phyloP scores from a whole-genome alignment of 2,888 invertebrate genomes.

The Oxystoma pomonae region DNA sequence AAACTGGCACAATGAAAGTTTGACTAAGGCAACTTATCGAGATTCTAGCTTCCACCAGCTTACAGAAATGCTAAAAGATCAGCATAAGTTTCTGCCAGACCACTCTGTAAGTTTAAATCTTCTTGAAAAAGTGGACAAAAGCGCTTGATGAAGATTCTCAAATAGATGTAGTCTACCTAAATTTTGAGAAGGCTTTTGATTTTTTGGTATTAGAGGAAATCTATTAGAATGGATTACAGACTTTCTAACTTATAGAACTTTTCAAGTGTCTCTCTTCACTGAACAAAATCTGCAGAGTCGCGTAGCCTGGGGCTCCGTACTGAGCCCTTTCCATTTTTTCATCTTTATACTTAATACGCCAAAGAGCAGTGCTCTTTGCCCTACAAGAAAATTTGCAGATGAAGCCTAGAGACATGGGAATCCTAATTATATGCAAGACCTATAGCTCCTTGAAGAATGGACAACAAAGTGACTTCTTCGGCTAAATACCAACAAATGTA shows the following conservation, averaged over 20 bases:
- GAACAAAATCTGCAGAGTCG: neutral
- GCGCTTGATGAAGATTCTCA: neutral
- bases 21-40: too few species aligned
- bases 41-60: too few species aligned
- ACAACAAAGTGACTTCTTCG: neutral
- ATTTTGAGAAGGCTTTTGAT: neutral
- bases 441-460: neutral
- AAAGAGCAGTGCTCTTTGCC: too few species aligned
- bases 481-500: too few species aligned
- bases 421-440: neutral
- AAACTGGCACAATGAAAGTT: too few species aligned
- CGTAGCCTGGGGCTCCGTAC: neutral
- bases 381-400: too few species aligned
- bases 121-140: neutral
- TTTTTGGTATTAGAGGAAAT: neutral
- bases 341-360: neutral
- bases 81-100: neutral
- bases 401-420: too few species aligned
- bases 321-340: neutral
- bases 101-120: neutral
- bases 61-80: neutral
- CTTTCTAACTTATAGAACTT: neutral
- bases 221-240: neutral
- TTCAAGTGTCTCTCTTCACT: neutral
- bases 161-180: neutral